Conservation (phyloP, 1,140 invertebrate genomes). For the Drosophila pachea region DNA sequence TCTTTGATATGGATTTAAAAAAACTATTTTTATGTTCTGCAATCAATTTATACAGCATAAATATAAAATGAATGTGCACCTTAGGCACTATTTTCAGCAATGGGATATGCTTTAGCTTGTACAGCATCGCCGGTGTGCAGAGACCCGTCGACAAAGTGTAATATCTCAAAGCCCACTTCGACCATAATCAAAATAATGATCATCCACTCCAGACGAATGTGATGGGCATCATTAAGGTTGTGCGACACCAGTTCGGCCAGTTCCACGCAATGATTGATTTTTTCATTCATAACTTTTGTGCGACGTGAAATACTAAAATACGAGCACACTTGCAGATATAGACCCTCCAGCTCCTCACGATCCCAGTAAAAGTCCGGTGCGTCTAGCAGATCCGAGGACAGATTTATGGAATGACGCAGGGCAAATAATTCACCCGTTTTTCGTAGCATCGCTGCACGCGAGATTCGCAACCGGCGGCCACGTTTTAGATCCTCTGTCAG, state of each 20-base stretch:
- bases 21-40: slow-evolving; percentile 16
- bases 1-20: slow-evolving; percentile 13
- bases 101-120: slow-evolving; percentile 10
- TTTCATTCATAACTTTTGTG: slow-evolving; percentile 95
- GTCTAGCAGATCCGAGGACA: slow-evolving; percentile 95
- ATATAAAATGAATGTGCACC: slow-evolving; percentile 12
- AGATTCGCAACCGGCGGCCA: slow-evolving; percentile 84
- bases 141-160: slow-evolving; percentile 86
- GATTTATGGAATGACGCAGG: slow-evolving; percentile 92
- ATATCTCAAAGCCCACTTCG: slow-evolving; percentile 92
- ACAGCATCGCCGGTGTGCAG: slow-evolving; percentile 9
- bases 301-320: slow-evolving; percentile 92
- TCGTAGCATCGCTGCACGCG: slow-evolving; percentile 86
- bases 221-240: slow-evolving; percentile 94
- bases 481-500: slow-evolving; percentile 89
- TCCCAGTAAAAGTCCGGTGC: slow-evolving; percentile 99
- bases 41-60: slow-evolving; percentile 20
- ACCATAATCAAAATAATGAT: slow-evolving; percentile 97
- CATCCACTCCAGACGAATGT: slow-evolving; percentile 96
- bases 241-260: slow-evolving; percentile 91
- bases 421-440: slow-evolving; percentile 95
- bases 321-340: slow-evolving; percentile 89
- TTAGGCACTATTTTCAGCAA: slow-evolving; percentile 21
- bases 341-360: slow-evolving; percentile 88
- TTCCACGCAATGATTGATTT: slow-evolving; percentile 94